Percentiles rank a stretch among this genome's conserved stretches.
Conservation (phyloP, 37 sponge, comb jelly and placozoan species). For the Crambe crambe region DNA sequence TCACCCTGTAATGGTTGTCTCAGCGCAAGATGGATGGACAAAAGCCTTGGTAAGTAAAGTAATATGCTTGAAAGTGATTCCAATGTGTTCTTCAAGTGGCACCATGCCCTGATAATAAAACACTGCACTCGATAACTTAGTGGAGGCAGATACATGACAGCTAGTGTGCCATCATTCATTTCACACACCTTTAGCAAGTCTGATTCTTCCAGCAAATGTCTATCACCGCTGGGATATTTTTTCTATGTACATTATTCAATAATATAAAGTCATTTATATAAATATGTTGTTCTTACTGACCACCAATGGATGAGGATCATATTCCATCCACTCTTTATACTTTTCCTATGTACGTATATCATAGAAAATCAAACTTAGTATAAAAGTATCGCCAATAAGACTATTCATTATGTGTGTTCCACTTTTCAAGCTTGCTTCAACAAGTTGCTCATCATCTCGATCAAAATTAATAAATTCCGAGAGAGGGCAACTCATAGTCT, state of each 20-base stretch:
- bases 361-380: background rate
- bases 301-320: background rate
- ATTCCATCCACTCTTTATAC: background rate
- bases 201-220: conserved; percentile 44
- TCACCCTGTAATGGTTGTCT: conserved; percentile 53
- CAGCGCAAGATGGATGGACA: conserved; percentile 59
- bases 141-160: no score
- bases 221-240: conserved; percentile 53
- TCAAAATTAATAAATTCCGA: no score
- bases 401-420: no score
- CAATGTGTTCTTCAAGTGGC: conserved; percentile 44
- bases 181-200: conserved; percentile 45
- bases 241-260: conserved; percentile 10
- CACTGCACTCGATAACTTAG: no score
- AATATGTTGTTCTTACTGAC: background rate
- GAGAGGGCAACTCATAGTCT: no score
- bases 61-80: conserved; percentile 67
- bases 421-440: no score
- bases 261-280: background rate
- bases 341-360: background rate
- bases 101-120: conserved; percentile 33
- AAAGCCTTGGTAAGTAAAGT: conserved; percentile 70
- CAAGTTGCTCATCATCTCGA: no score
- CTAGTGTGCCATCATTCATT: background rate
- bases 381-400: no score